Percentiles rank a stretch among this genome's conserved stretches.
Conservation (phyloP, 2,888 invertebrate genomes). For the Lasioglossum villosulum region DNA sequence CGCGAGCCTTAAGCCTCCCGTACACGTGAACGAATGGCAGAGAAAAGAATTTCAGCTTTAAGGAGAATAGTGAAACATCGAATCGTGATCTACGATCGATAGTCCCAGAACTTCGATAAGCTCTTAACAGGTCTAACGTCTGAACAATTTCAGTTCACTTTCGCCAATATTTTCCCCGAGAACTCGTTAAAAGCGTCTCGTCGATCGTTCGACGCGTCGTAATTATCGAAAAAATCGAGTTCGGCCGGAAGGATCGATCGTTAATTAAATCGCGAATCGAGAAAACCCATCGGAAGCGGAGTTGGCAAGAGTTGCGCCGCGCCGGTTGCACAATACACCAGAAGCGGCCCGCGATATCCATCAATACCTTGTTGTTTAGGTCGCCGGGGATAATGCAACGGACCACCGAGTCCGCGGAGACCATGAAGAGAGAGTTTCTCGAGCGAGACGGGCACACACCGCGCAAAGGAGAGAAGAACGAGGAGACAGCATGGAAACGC, state of each 20-base stretch:
- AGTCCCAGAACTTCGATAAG: slow-evolving; percentile 32
- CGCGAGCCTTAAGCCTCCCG: background rate
- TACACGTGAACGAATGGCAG: background rate
- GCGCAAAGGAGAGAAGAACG: slow-evolving; percentile 1
- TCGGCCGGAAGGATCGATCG: slow-evolving; percentile 28
- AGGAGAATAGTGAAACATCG: background rate
- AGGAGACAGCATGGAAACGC: slow-evolving; percentile 68
- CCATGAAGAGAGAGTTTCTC: slow-evolving; percentile 58
- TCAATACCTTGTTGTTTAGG: slow-evolving; percentile 72
- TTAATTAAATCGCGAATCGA: slow-evolving; percentile 65
- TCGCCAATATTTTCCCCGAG: slow-evolving; percentile 59
- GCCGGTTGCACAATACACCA: slow-evolving; percentile 70
- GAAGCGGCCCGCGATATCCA: slow-evolving; percentile 72
- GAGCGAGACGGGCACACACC: slow-evolving; percentile 39
- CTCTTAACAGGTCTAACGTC: slow-evolving; percentile 13
- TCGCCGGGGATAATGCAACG: slow-evolving; percentile 70
- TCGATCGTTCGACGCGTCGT: slow-evolving; percentile 45
- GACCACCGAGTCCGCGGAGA: slow-evolving; percentile 73
- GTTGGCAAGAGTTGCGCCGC: background rate
- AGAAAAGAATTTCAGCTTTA: background rate
- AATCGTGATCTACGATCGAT: slow-evolving; percentile 25
- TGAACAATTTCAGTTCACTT: slow-evolving; percentile 36
- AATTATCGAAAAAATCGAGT: slow-evolving; percentile 66
- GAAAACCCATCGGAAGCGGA: slow-evolving; percentile 67
- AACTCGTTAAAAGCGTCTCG: slow-evolving; percentile 43